These are phyloP conservation scores for Ennomos fuscantarius DNA, from an alignment of 2,888 invertebrate genomes.

Conservation along the genomic window DNA sequence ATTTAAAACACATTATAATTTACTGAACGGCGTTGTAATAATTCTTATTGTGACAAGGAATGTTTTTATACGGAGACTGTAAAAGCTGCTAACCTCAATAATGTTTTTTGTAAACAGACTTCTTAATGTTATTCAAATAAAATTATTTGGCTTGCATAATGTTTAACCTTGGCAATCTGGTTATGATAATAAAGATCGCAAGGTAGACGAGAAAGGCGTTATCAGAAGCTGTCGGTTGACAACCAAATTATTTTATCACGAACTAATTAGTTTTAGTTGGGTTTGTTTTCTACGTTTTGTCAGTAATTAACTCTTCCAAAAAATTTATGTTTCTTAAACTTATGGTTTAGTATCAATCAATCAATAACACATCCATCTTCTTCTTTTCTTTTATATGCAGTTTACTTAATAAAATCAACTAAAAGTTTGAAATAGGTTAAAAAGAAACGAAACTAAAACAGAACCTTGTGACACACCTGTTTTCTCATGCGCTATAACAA, in stretches of 20 bases:
- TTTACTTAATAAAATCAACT: too few relatives aligned
- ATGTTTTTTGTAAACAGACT: constrained; percentile 32
- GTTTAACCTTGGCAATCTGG: constrained; percentile 31
- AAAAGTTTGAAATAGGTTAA: too few relatives aligned
- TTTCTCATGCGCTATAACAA: neutral
- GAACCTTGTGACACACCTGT: constrained; percentile 8
- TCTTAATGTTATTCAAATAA: constrained; percentile 33
- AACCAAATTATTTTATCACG: too few relatives aligned
- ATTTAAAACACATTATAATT: neutral
- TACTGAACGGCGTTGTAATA: neutral
- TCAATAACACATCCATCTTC: too few relatives aligned
- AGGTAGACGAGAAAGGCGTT: constrained; percentile 26
- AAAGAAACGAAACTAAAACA: neutral
- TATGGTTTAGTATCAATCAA: too few relatives aligned
- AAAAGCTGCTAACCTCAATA: constrained; percentile 28
- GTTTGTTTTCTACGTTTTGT: too few relatives aligned
- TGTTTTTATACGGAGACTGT: neutral
- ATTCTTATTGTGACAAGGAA: constrained; percentile 9
- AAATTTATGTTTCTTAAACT: too few relatives aligned
- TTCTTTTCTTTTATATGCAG: too few relatives aligned
- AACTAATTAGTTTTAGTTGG: too few relatives aligned
- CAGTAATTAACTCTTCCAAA: too few relatives aligned
- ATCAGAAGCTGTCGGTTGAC: constrained; percentile 5
- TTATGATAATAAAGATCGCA: constrained; percentile 28
- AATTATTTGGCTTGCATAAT: constrained; percentile 32